These are phyloP conservation scores for Trinectes maculatus DNA, from an alignment of 2,113 vertebrate species.

Conservation along the genomic window DNA sequence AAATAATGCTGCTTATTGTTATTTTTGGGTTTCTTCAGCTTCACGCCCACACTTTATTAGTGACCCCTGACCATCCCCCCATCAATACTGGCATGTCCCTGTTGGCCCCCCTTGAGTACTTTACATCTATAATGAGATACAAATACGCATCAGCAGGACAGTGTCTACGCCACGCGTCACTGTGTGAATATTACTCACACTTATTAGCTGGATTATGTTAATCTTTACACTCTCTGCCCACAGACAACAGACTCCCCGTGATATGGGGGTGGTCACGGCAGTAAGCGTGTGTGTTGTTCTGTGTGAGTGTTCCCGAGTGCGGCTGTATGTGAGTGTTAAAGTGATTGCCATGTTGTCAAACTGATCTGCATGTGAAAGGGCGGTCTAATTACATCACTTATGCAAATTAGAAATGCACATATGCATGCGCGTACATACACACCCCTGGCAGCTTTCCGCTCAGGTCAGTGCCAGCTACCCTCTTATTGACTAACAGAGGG, in stretches of 20 bases:
- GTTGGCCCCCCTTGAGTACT: constrained; percentile 55
- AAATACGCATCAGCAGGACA: constrained; percentile 82
- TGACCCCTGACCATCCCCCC: constrained; percentile 59
- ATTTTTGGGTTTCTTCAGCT: constrained; percentile 36
- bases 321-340: constrained; percentile 58
- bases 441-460: constrained; percentile 49
- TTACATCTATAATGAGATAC: constrained; percentile 83
- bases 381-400: constrained; percentile 80
- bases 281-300: constrained; percentile 57
- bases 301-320: constrained; percentile 24
- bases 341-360: constrained; percentile 79
- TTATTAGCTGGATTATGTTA: constrained; percentile 84
- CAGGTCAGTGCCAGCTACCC: constrained; percentile 52
- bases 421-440: constrained; percentile 50
- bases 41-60: constrained; percentile 41
- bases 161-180: constrained; percentile 79
- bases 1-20: constrained; percentile 27
- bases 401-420: constrained; percentile 66
- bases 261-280: constrained; percentile 73
- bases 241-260: constrained; percentile 80
- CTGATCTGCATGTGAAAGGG: constrained; percentile 82
- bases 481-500: constrained; percentile 52
- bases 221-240: constrained; percentile 81
- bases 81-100: constrained; percentile 14
- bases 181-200: constrained; percentile 83